A percentile compares a stretch with the other conserved stretches of the same genome.
Conservation (phyloP, 2,888 invertebrate species). For the Clanis bilineata region DNA sequence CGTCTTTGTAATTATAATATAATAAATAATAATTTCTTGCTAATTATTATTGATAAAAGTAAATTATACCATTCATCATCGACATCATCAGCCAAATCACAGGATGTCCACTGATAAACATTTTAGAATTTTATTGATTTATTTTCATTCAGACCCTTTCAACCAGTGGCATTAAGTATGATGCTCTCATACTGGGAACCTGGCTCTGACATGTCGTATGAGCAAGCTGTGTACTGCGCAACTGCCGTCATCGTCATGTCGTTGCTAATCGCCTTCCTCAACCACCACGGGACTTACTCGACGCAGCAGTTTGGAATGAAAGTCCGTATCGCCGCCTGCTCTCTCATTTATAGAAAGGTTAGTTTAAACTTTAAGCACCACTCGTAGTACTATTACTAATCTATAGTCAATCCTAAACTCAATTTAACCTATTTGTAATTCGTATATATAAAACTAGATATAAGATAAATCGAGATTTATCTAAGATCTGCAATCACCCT, state of each 20-base stretch:
- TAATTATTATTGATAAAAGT: too few species aligned
- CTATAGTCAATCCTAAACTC: too few species aligned
- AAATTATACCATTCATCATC: too few species aligned
- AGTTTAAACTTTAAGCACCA: too few species aligned
- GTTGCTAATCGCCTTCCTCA: slow-evolving; percentile 80
- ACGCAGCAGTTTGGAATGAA: slow-evolving; percentile 91
- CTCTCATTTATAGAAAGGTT: slow-evolving; percentile 93
- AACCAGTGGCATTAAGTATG: slow-evolving; percentile 85
- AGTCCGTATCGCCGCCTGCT: slow-evolving; percentile 90
- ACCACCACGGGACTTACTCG: slow-evolving; percentile 85
- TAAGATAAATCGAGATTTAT: too few species aligned
- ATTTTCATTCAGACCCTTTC: slow-evolving; percentile 80
- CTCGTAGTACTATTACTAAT: too few species aligned
- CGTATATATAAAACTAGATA: too few species aligned
- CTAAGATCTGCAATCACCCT: too few species aligned
- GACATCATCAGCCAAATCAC: too few species aligned
- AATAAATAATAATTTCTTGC: too few species aligned
- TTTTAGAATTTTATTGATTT: not conserved
- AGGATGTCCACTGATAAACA: not conserved
- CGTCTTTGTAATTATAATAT: too few species aligned
- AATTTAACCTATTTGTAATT: too few species aligned
- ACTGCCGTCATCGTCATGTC: slow-evolving; percentile 81
- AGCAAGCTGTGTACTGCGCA: slow-evolving; percentile 85
- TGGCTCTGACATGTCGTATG: slow-evolving; percentile 68
- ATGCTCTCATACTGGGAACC: slow-evolving; percentile 85